These are phyloP conservation scores for Nothocercus nigrocapillus DNA, from an alignment of 2,113 vertebrate genomes.

Conservation along the genomic window DNA sequence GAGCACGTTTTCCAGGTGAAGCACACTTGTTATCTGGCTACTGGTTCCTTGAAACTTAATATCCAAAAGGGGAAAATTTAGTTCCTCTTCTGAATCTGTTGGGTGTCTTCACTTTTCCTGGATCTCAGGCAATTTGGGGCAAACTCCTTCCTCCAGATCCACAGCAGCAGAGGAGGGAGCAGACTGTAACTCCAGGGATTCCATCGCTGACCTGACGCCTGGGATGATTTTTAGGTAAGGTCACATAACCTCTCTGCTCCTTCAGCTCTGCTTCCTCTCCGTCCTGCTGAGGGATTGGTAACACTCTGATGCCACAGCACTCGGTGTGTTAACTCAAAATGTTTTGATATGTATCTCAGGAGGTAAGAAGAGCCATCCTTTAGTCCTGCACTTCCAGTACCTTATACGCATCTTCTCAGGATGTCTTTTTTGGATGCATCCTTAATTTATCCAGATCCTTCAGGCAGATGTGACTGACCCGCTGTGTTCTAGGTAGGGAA, in stretches of 20 bases:
- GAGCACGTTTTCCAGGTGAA: not conserved
- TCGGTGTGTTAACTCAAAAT: not conserved
- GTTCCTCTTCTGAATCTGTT: not conserved
- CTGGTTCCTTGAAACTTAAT: not conserved
- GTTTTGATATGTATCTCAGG: slow-evolving; percentile 7
- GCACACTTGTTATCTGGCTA: not conserved
- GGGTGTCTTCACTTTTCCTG: not conserved
- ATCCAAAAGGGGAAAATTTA: not conserved
- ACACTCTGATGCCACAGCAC: not conserved
- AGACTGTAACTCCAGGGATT: not conserved
- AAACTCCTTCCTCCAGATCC: not conserved
- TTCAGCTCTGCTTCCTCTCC: not conserved
- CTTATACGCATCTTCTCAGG: not conserved
- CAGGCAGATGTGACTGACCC: not conserved
- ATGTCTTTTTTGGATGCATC: not conserved
- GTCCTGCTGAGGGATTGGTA: not conserved
- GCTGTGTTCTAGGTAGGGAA: not conserved
- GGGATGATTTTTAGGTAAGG: not conserved
- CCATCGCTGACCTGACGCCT: not conserved
- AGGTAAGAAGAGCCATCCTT: not conserved
- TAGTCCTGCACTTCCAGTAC: not conserved
- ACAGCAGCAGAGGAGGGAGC: not conserved
- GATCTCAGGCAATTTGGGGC: not conserved
- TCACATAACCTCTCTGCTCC: not conserved
- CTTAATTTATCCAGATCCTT: not conserved